Percentiles rank a stretch among this genome's conserved stretches.
Evolutionary conservation across 2,888 invertebrate species (phyloP).

Genomic region (Poecilus cupreus): DNA sequence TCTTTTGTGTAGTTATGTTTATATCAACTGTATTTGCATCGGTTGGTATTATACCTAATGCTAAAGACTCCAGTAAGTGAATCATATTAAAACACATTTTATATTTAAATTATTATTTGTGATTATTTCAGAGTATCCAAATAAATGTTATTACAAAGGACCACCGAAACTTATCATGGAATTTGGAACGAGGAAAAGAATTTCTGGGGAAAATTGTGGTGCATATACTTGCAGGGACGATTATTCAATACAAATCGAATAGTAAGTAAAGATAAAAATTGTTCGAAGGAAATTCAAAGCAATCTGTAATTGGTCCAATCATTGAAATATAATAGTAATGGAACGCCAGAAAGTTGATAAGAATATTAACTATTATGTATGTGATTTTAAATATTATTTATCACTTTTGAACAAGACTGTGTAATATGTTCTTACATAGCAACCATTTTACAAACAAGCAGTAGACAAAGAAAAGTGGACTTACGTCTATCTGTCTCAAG

Average conservation of each 20-base stretch:
- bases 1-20: not conserved
- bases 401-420: no score
- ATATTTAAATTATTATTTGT: not conserved
- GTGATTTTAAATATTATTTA: no score
- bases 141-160: constrained; percentile 41
- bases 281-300: not conserved
- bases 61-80: constrained; percentile 26
- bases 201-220: constrained; percentile 21
- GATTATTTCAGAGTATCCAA: constrained; percentile 34
- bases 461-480: no score
- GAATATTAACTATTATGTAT: no score
- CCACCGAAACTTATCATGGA: constrained; percentile 34
- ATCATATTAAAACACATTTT: no score
- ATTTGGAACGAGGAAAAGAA: constrained; percentile 28
- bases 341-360: no score
- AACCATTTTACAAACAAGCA: no score
- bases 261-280: not conserved
- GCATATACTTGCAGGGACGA: not conserved
- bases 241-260: constrained; percentile 8
- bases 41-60: not conserved
- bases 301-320: no score
- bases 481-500: no score
- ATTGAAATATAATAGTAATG: no score
- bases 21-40: not conserved
- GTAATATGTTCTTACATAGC: no score